Evolutionary conservation across 2,888 invertebrate species (phyloP).

Genomic region (Nomada hirtipes): DNA sequence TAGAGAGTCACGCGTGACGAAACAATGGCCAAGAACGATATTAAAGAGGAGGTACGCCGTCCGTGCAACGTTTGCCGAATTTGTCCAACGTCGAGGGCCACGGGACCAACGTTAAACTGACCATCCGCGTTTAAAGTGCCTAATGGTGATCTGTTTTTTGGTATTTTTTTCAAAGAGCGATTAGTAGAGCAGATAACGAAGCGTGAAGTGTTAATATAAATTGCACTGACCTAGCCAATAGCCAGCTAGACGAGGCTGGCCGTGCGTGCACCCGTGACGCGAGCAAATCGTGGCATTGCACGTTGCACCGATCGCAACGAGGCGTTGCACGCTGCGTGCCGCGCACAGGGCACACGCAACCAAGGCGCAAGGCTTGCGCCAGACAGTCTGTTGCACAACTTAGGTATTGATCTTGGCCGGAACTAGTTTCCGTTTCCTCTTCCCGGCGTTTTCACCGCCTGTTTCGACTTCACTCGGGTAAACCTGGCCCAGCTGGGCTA

Average conservation of each 20-base stretch:
- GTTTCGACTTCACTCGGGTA: neutral
- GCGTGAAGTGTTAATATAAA: slow-evolving; percentile 22
- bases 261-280: slow-evolving; percentile 49
- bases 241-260: slow-evolving; percentile 41
- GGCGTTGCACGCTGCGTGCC: slow-evolving; percentile 59
- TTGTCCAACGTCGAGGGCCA: too few relatives aligned
- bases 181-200: neutral
- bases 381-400: slow-evolving; percentile 79
- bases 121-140: too few relatives aligned
- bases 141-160: neutral
- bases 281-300: slow-evolving; percentile 68
- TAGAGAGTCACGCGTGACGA: neutral
- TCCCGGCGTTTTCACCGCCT: slow-evolving; percentile 13
- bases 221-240: slow-evolving; percentile 61
- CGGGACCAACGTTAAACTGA: too few relatives aligned
- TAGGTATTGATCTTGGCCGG: slow-evolving; percentile 83
- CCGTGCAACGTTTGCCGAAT: neutral
- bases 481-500: neutral
- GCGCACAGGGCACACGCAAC: slow-evolving; percentile 60
- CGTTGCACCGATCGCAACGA: slow-evolving; percentile 60
- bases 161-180: too few relatives aligned
- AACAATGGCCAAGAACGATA: neutral
- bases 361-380: slow-evolving; percentile 72
- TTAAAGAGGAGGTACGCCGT: neutral
- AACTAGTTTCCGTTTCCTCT: slow-evolving; percentile 82